phyloP scores from a whole-genome alignment of 2,113 vertebrate species.

The Neotoma lepida region DNA sequence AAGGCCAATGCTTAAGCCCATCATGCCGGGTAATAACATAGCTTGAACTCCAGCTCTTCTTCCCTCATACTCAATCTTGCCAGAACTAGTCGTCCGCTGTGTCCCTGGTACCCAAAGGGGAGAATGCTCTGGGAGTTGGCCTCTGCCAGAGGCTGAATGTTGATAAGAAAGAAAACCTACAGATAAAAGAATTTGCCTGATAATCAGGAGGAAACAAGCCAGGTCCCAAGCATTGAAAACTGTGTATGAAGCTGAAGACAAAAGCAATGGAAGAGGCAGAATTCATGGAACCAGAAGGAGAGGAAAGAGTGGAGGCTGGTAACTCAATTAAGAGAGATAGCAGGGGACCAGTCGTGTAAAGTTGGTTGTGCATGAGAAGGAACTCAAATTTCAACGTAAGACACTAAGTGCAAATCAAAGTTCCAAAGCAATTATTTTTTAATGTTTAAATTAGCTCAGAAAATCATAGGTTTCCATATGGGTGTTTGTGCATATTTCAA shows the following conservation, averaged over 20 bases:
- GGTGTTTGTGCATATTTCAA: neutral
- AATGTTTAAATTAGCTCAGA: neutral
- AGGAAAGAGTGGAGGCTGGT: neutral
- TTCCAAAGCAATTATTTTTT: neutral
- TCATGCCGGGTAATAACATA: fast-evolving
- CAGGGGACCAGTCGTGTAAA: neutral
- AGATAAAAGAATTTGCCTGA: neutral
- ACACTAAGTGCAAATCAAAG: neutral
- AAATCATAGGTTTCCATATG: neutral
- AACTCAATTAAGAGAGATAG: neutral
- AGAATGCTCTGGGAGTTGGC: neutral
- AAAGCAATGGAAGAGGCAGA: neutral
- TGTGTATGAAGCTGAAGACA: neutral
- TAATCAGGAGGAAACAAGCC: neutral
- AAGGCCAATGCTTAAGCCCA: neutral
- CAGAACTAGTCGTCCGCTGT: neutral
- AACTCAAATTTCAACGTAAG: neutral
- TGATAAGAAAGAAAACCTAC: fast-evolving
- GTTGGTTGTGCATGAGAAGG: neutral
- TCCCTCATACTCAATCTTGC: neutral
- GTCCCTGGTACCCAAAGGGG: neutral
- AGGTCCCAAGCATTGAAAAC: neutral
- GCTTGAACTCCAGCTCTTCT: neutral
- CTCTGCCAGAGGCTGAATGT: neutral
- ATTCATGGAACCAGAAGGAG: neutral